A percentile compares a stretch with the other conserved stretches of the same genome.
phyloP scores from a whole-genome alignment of 2,113 vertebrate species.

The Fulica atra region DNA sequence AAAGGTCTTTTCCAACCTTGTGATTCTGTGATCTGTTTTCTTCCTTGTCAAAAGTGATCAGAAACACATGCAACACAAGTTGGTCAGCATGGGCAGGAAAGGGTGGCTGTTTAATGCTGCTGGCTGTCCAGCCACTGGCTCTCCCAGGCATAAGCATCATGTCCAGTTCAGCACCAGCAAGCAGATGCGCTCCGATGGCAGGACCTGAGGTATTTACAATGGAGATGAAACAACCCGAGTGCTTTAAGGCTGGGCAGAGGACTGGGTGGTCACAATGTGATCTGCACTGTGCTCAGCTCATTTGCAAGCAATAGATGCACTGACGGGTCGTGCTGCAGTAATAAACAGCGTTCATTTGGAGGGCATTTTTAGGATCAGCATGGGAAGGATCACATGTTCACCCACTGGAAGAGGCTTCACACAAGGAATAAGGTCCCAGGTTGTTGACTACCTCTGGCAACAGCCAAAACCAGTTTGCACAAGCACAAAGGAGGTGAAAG shows the following conservation, averaged over 20 bases:
- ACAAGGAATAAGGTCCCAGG: neutral
- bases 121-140: neutral
- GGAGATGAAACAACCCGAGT: neutral
- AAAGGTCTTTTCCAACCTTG: no score
- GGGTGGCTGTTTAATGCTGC: neutral
- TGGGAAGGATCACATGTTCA: neutral
- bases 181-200: rapidly evolving
- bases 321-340: neutral
- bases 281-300: neutral
- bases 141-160: neutral
- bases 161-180: neutral
- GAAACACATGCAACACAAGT: neutral
- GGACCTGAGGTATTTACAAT: neutral
- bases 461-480: neutral
- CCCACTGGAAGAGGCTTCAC: neutral
- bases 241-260: neutral
- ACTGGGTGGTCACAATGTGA: neutral
- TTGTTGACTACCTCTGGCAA: neutral
- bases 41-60: neutral
- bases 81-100: neutral
- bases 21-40: no score
- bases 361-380: neutral
- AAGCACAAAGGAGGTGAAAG: neutral
- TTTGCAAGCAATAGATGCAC: neutral
- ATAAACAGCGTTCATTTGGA: rapidly evolving